Evolutionary conservation across 2,113 vertebrate genomes (phyloP), one percentile per base, ranked within the genome.

Genomic region (Forbesichthys agassizii): DNA sequence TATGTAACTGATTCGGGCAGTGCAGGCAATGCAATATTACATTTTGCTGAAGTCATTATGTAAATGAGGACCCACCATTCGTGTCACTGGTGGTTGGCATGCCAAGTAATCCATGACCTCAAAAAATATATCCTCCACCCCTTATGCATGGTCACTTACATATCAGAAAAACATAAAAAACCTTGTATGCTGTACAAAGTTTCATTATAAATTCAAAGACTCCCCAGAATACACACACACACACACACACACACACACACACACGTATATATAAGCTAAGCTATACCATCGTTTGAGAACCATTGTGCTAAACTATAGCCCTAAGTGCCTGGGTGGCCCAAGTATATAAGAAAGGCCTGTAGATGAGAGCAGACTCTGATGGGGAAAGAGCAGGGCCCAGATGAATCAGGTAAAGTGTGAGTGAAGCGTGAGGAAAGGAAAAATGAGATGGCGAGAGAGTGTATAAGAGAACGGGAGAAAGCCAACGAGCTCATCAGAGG

Each of bases 401-500:
- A 73, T 61, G 55, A 68, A 65, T 65, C 71, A 68, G 52, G 74
- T 48, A 68, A 73, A 79, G 68, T 80, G 79, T 74, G 69, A 70
- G 57, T 56, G 67, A 76, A 47, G 42, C 18, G 46, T 27, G 27
- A 27, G 27, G 27, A 27, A 27, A 27, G 27, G 27, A 27, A 27
- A 27, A 63, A 48, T 12, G 61, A 18, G 20, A 14, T 11, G 18
- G 61, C 9, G 61, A 18, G 18, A 27, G 80, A 66, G 63, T 33
- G 70, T 71, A 67, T 75, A 71, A 79, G 75, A 73, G 48, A 53
- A 49, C n/a, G 63, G 14, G 20, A 16, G 47, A 67, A 80, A 78
- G 79, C 74, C 61, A 89, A 70, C 68, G 49, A 72, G 70, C 80
- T 85, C 75, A 75, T 93, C 89, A 90, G 79, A 79, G 64, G 74